These are phyloP conservation scores for Heliconius ismenius DNA, from an alignment of 2,888 invertebrate genomes.

Conservation along the genomic window DNA sequence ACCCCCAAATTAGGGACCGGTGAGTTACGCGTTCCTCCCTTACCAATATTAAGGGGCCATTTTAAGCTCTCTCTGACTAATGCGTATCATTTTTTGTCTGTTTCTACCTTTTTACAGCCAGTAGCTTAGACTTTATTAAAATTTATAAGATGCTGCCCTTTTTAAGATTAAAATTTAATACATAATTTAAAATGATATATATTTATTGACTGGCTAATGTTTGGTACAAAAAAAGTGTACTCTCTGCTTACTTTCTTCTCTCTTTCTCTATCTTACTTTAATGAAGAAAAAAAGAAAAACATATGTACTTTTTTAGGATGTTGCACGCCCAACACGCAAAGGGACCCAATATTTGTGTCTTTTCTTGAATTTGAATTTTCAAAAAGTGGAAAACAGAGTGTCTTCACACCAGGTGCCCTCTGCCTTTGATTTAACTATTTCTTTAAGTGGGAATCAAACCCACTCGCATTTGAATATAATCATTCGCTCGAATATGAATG, in stretches of 20 bases:
- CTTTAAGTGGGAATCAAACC: not conserved
- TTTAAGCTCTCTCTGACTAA: slow-evolving; percentile 56
- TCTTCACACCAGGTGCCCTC: no score
- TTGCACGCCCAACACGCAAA: no score
- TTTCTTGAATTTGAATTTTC: no score
- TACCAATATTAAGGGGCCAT: slow-evolving; percentile 53
- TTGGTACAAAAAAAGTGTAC: not conserved
- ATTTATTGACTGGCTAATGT: not conserved
- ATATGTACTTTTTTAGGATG: no score
- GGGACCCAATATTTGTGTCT: no score
- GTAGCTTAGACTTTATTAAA: slow-evolving; percentile 56
- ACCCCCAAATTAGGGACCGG: slow-evolving; percentile 45
- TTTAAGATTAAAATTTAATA: slow-evolving; percentile 39
- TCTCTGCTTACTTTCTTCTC: no score
- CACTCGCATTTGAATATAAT: not conserved
- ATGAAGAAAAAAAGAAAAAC: no score
- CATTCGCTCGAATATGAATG: no score
- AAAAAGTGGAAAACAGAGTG: no score
- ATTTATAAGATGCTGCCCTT: slow-evolving; percentile 54
- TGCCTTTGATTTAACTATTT: not conserved
- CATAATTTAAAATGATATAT: slow-evolving; percentile 44
- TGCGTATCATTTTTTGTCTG: slow-evolving; percentile 62
- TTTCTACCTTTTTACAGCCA: slow-evolving; percentile 55
- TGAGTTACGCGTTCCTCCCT: slow-evolving; percentile 55
- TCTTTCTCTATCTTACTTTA: no score